A percentile compares a stretch with the other conserved stretches of the same genome.
Conservation (phyloP, 1,140 invertebrate genomes). For the Rhagoletis zephyria region DNA sequence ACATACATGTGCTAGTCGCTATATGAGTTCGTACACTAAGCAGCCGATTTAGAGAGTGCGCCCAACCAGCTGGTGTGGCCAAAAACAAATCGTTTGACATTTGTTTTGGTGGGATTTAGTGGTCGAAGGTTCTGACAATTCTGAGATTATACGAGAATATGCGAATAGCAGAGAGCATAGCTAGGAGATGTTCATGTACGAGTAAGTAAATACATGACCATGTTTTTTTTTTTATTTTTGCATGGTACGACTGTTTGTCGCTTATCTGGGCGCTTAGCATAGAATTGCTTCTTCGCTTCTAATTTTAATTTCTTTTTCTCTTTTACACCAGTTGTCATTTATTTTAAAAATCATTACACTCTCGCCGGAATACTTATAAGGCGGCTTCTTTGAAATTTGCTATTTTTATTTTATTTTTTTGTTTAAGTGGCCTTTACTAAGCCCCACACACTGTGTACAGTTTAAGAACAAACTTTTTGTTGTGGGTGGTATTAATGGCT, state of each 20-base stretch:
- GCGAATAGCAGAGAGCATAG: background rate
- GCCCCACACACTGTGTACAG: background rate
- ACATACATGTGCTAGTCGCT: too few species aligned
- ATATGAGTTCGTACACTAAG: background rate
- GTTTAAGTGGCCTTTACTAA: background rate
- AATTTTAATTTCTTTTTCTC: background rate
- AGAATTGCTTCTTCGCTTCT: background rate
- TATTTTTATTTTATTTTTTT: background rate
- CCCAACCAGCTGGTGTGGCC: background rate
- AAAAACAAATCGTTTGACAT: slow-evolving; percentile 16
- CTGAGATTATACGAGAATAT: background rate
- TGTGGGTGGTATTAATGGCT: background rate
- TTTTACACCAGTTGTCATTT: background rate
- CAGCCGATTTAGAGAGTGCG: background rate
- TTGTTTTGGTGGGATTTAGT: slow-evolving; percentile 44
- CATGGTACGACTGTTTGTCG: background rate
- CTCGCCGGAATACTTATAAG: too few species aligned
- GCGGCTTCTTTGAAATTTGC: background rate
- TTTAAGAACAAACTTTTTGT: background rate
- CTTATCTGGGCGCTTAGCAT: background rate
- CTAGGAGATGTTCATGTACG: background rate
- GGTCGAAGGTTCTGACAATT: background rate
- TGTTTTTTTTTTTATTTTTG: background rate
- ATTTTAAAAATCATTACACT: too few species aligned
- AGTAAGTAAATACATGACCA: background rate